Conservation (phyloP, 2,888 invertebrate genomes). For the Philereme transversata region DNA sequence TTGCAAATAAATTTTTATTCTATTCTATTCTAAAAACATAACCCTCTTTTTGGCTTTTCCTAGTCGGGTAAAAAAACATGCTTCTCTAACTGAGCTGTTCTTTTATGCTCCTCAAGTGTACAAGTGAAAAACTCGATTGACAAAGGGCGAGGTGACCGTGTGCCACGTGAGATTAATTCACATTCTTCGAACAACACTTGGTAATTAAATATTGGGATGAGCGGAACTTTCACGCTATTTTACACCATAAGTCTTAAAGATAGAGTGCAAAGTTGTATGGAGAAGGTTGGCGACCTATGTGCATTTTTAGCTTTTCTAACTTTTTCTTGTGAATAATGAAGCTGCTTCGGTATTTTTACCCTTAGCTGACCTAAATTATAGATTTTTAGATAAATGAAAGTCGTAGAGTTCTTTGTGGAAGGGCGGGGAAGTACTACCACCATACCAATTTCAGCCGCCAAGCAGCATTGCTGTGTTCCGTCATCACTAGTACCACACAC, state of each 20-base stretch:
- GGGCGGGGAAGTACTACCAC: no score
- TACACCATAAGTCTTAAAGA: conserved; percentile 3
- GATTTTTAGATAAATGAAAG: no score
- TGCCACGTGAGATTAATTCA: conserved; percentile 46
- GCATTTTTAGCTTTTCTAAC: conserved; percentile 22
- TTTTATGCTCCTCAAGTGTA: conserved; percentile 34
- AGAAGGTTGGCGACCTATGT: background rate
- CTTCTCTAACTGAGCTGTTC: background rate
- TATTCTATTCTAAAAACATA: no score
- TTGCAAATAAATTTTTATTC: no score
- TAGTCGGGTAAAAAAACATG: no score
- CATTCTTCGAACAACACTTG: conserved; percentile 44
- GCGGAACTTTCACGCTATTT: conserved; percentile 35
- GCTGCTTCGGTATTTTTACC: background rate
- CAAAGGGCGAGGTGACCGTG: conserved; percentile 41
- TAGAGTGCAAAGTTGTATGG: conserved; percentile 5
- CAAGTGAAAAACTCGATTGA: conserved; percentile 48
- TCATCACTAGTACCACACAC: no score
- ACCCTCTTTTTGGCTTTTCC: no score
- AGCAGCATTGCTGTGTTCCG: no score
- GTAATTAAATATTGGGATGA: conserved; percentile 47
- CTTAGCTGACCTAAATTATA: no score
- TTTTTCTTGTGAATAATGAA: conserved; percentile 28
- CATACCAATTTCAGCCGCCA: no score
- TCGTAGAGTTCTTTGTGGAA: no score